Evolutionary conservation across 2,113 vertebrate genomes (phyloP), one percentile per base, ranked within the genome.

Genomic region (Pithys albifrons): DNA sequence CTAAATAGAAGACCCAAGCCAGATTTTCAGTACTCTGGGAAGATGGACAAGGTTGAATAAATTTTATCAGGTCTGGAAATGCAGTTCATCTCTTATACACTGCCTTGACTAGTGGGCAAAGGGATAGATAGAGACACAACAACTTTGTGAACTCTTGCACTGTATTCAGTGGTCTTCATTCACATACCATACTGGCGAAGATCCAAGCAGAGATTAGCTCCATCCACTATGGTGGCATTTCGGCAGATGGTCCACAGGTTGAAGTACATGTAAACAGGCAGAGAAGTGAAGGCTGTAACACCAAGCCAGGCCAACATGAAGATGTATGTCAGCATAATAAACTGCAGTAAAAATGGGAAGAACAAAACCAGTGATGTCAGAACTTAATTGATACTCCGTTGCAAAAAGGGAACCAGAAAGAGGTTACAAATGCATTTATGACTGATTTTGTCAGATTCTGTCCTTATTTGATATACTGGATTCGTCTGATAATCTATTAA

Each of bases 261-360:
- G 97, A 99, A 99, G 96, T 99, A 99, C 98, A 99, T 99, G 93
- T 99, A 99, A 96, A 99, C 99, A 6, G 99, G 99, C 90, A 99
- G 97, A 62, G 99, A 99, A 83, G 99, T 99, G 93, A 99, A 99
- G 19, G 99, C 99, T 7, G 99, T 99, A 87, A 99, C 99, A 1
- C 99, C 99, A n/a, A 99, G 98, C 99, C 99, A 99, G 95, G 99
- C 99, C 98, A 99, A 96, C 99, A 99, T 99, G 98, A 99, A 99
- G 96, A 99, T 98, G 97, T 99, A 99, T 18, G 99, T 99, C 99
- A 99, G 98, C 99, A 99, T 99, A 97, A 99, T 99, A 96, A 99
- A 99, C 99, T 99, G 96, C 48, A 97, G 62, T 17, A 94, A 82
- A 96, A 93, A 35, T 82, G n/a, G n/a, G 49, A 45, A 49, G 54